Evolutionary conservation across 2,113 vertebrate species (phyloP).

Genomic region (Notarius lentiginosus): DNA sequence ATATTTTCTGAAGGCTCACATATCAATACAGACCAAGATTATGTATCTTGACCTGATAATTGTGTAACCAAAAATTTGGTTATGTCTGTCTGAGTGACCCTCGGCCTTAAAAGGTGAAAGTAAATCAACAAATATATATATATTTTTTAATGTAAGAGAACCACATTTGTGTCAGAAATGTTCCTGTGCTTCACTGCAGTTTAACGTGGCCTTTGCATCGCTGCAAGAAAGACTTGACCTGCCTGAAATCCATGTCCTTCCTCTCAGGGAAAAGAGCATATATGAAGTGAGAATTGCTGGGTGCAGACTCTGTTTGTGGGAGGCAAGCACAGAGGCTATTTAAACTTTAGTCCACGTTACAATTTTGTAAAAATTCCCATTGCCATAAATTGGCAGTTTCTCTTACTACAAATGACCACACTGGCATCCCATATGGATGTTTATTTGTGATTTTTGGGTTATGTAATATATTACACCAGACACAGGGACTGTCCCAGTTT

Average conservation of each 20-base stretch:
- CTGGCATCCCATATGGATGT: conserved; percentile 41
- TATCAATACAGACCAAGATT: too few relatives aligned
- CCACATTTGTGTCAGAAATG: not conserved
- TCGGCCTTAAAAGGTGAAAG: too few relatives aligned
- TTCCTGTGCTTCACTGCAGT: not conserved
- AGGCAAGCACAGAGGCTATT: conserved; percentile 43
- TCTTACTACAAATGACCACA: conserved; percentile 38
- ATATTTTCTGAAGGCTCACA: too few relatives aligned
- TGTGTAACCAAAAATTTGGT: too few relatives aligned
- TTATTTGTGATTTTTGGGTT: conserved; percentile 48
- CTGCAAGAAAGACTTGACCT: not conserved
- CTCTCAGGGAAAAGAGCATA: not conserved
- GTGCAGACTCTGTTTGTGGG: conserved; percentile 39
- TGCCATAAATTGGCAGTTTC: conserved; percentile 53
- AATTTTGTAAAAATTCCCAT: conserved; percentile 53
- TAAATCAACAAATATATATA: not conserved
- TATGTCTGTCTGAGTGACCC: too few relatives aligned
- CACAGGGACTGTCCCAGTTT: conserved; percentile 32
- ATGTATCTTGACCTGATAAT: too few relatives aligned
- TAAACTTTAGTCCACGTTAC: conserved; percentile 50
- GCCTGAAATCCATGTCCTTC: conserved; percentile 5
- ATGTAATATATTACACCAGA: conserved; percentile 55
- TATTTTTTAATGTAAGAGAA: not conserved
- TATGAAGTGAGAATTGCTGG: conserved; percentile 19
- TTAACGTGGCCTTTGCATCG: not conserved